Evolutionary conservation across 2,113 vertebrate species (phyloP), one percentile per base, ranked within the genome.

Genomic region (Alosa alosa): DNA sequence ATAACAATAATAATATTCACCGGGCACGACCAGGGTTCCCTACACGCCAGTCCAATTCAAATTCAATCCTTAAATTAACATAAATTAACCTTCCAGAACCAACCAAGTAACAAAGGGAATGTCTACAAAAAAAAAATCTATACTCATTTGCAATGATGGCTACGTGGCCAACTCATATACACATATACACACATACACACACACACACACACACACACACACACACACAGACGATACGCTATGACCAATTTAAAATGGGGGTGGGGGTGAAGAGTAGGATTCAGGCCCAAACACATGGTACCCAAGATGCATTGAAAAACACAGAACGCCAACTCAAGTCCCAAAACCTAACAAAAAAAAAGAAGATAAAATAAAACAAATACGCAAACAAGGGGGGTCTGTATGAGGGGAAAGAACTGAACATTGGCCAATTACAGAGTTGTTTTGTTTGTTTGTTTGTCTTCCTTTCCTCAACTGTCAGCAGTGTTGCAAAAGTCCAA

Each of bases 41-140:
- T 84, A 57, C 45, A 81, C 57, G 84, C 15, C 81, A 86, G 44
- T 50, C 64, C 83, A 86, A 72, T 72, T 72, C 64, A 72, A 85
- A 46, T 86, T 55, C 45, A 72, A 86, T 41, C 39, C 86, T 86
- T 85, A 88, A 31, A 47, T 52, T 52, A 85, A 85, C 60, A 68
- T 86, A 88, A 85, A 87, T 83, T 60, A 85, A 89, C 84, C 72
- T 41, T 86, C 83, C 83, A 84, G 44, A 89, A 86, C 50, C 20
- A 25, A 82, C 64, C 41, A 81, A 75, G 64, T 36, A 31, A 86
- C 85, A 47, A 88, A 86, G 84, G 90, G 88, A 91, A 91, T 89
- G 90, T 89, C 55, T 85, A 91, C 84, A 82, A 84, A 85, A 72
- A 39, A 89, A 45, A 87, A 86, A 81, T 31, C 11, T 86, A 78